phyloP scores from a whole-genome alignment of 2,888 invertebrate genomes.

The Drosophila barbarae region DNA sequence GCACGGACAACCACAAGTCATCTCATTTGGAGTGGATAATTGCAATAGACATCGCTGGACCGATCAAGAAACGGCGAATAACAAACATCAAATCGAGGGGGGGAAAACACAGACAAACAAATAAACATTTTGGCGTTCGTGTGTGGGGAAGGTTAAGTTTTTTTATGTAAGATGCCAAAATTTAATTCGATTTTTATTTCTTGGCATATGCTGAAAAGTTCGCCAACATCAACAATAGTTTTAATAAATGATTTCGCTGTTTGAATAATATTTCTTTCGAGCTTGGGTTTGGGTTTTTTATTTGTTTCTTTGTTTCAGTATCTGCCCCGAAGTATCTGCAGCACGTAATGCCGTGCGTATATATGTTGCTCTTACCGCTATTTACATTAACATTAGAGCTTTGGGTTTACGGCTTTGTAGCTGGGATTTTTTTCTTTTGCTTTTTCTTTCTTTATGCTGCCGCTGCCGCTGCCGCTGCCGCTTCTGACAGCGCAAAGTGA shows the following conservation, averaged over 20 bases:
- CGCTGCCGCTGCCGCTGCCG: constrained; percentile 26
- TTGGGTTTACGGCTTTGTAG: constrained; percentile 51
- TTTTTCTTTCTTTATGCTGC: constrained; percentile 22
- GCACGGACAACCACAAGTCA: constrained; percentile 37
- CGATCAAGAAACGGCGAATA: constrained; percentile 22
- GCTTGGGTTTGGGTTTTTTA: constrained; percentile 15
- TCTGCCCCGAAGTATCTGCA: constrained; percentile 58
- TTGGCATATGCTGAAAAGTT: constrained; percentile 37
- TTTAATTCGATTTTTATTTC: constrained; percentile 64
- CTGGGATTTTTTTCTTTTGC: constrained; percentile 15
- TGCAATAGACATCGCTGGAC: constrained; percentile 40
- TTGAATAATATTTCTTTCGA: constrained; percentile 45
- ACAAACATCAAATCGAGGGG: constrained; percentile 5
- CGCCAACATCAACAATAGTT: constrained; percentile 42
- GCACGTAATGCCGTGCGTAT: constrained; percentile 64
- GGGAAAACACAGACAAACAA: constrained; percentile 13
- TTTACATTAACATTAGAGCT: constrained; percentile 74
- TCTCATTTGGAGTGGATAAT: constrained; percentile 56
- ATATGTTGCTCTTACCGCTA: constrained; percentile 64
- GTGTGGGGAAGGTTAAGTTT: constrained; percentile 62
- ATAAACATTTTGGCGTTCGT: constrained; percentile 45
- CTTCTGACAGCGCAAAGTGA: constrained; percentile 73
- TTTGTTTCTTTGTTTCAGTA: constrained; percentile 52
- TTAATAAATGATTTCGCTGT: constrained; percentile 65
- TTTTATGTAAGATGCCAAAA: constrained; percentile 72